Evolutionary conservation across 2,113 vertebrate genomes (phyloP).

Genomic region (Ariopsis seemanni): DNA sequence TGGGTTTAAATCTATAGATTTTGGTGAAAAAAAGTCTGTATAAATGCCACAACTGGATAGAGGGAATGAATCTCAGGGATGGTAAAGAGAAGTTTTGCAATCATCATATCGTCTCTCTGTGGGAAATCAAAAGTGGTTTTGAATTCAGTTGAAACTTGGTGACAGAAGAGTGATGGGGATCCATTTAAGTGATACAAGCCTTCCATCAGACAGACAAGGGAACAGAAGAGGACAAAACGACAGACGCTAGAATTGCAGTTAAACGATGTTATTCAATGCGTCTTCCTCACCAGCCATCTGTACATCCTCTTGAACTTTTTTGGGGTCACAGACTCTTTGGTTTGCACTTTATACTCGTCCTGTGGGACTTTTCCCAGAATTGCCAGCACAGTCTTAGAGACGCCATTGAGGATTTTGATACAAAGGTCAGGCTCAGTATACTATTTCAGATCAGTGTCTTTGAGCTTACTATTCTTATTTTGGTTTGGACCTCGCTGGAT

Average conservation of each 20-base stretch:
- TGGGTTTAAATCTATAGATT: neutral
- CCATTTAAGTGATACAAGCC: conserved; percentile 32
- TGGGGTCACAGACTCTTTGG: conserved; percentile 35
- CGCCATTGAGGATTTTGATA: conserved; percentile 10
- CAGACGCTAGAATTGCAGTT: conserved; percentile 13
- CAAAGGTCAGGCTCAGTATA: conserved; percentile 26
- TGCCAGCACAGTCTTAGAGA: conserved; percentile 18
- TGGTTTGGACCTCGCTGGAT: neutral
- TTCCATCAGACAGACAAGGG: conserved; percentile 31
- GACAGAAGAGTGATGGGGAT: conserved; percentile 31
- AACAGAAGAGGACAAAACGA: conserved; percentile 25
- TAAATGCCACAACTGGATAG: neutral
- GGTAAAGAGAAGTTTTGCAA: conserved; percentile 8
- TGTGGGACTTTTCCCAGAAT: conserved; percentile 34
- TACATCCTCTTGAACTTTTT: conserved; percentile 30
- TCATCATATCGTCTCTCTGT: neutral
- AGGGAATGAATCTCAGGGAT: neutral
- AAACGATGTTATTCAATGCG: conserved; percentile 27
- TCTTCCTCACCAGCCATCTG: conserved; percentile 27
- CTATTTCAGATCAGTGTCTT: neutral
- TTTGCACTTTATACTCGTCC: conserved; percentile 14
- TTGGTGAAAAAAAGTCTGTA: conserved; percentile 1
- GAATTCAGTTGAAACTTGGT: conserved; percentile 38
- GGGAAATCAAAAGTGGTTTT: conserved; percentile 30
- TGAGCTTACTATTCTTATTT: conserved; percentile 15